These are phyloP conservation scores for Zingel zingel DNA, from an alignment of 2,113 vertebrate species.

Conservation along the genomic window DNA sequence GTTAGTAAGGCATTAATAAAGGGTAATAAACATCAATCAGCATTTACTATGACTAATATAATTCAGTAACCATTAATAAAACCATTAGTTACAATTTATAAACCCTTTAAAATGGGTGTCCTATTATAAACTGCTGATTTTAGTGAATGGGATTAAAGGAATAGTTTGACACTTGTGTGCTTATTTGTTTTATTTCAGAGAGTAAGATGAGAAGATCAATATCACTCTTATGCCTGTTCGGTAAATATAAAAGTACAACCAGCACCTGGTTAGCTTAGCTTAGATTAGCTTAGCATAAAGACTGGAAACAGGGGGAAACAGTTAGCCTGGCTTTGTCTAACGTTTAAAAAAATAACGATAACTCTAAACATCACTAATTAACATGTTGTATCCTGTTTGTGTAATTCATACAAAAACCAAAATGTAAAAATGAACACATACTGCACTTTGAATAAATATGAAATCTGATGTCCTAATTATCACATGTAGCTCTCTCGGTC, in stretches of 20 bases:
- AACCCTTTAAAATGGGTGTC: background rate
- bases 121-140: background rate
- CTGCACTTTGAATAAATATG: conserved; percentile 8
- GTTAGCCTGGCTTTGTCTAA: background rate
- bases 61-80: background rate
- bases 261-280: background rate
- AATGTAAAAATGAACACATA: background rate
- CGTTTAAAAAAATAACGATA: background rate
- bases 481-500: conserved; percentile 10
- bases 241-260: background rate
- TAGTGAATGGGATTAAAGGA: background rate
- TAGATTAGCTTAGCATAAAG: background rate
- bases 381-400: background rate
- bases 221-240: background rate
- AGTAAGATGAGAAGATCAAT: background rate
- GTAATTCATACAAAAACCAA: background rate
- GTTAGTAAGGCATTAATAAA: background rate
- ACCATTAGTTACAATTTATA: background rate
- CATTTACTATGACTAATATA: background rate
- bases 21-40: no score
- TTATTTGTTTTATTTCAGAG: background rate
- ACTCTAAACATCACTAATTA: background rate
- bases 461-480: conserved; percentile 23
- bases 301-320: background rate
- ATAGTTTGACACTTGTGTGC: background rate